Base-by-base conservation (phyloP, 2,888 invertebrate species). In the Phragmatobia fuliginosa region DNA sequence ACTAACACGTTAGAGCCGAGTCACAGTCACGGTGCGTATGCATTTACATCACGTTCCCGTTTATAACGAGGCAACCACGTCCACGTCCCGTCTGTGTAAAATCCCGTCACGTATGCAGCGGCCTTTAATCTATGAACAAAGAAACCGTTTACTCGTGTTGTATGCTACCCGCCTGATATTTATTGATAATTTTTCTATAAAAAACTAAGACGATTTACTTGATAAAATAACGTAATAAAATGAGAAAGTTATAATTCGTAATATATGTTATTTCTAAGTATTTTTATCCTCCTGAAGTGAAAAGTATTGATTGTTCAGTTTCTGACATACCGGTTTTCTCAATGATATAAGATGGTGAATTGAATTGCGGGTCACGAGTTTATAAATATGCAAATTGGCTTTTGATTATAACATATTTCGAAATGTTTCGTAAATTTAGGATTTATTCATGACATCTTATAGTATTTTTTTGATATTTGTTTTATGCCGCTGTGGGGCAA, bases 331-430 rank as follows among this genome's bases (percentile, higher is more conserved):
- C 33, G 21, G 52, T 64, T 52, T 33, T 31, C 61, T 61, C 65
- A 65, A 32, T 65, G n/a, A 61, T 56, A n/a, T 31, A 49, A 18
- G n/a, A 65, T 16, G 74, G 77, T 74, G 32, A 77, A 78, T 75
- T 79, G 70, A 74, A 75, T 70, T 67, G 71, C 64, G 59, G 72
- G 70, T 71, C 60, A 67, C 66, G 70, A 62, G 68, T 67, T 28
- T 41, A 49, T 52, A 61, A 66, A 56, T 75, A 76, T 80, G 85
- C 82, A 83, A 85, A 86, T 85, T 86, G 84, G 72, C 77, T 68
- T 73, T 77, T 66, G 74, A 74, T 77, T 72, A 70, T 72, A 77
- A 76, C 71, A 82, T 74, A 78, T 71, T 75, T 63, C 77, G 74
- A 80, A 77, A 75, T 79, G 80, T 85, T 81, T 72, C 77, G 81